Conservation (phyloP, 2,113 vertebrate genomes). For the Colius striatus region DNA sequence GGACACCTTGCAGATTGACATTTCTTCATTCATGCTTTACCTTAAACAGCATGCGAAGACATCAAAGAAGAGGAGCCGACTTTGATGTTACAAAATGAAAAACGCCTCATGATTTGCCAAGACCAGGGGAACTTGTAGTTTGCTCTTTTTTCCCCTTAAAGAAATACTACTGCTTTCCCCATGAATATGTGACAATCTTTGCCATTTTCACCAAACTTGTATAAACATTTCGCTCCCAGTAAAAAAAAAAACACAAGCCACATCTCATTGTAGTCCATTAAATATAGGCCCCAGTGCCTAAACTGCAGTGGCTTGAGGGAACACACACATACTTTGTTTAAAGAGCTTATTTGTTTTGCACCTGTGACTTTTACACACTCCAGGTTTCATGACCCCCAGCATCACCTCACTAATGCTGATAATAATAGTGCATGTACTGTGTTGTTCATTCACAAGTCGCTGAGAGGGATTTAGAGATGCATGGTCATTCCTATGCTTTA, state of each 20-base stretch:
- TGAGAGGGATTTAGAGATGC: background rate
- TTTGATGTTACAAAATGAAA: constrained; percentile 98
- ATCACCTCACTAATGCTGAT: background rate
- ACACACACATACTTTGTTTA: background rate
- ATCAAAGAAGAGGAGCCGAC: constrained; percentile 88
- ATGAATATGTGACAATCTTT: constrained; percentile 35
- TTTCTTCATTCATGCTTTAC: constrained; percentile 97
- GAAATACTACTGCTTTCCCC: constrained; percentile 67
- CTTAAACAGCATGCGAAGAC: constrained; percentile 96
- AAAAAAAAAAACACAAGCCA: background rate
- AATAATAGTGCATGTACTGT: background rate
- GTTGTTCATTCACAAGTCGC: background rate
- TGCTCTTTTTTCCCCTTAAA: constrained; percentile 77
- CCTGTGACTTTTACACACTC: background rate
- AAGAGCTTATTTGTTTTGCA: background rate
- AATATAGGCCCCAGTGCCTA: background rate
- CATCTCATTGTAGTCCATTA: background rate
- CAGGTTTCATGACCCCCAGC: background rate
- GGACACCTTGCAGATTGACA: constrained; percentile 98
- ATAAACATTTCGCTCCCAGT: background rate
- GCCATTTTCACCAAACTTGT: constrained; percentile 11
- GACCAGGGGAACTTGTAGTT: constrained; percentile 89
- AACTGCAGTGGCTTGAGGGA: background rate
- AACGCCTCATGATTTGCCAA: constrained; percentile 91
- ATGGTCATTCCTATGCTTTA: background rate